Evolutionary conservation across 2,113 vertebrate genomes (phyloP).

Genomic region (Columba livia): DNA sequence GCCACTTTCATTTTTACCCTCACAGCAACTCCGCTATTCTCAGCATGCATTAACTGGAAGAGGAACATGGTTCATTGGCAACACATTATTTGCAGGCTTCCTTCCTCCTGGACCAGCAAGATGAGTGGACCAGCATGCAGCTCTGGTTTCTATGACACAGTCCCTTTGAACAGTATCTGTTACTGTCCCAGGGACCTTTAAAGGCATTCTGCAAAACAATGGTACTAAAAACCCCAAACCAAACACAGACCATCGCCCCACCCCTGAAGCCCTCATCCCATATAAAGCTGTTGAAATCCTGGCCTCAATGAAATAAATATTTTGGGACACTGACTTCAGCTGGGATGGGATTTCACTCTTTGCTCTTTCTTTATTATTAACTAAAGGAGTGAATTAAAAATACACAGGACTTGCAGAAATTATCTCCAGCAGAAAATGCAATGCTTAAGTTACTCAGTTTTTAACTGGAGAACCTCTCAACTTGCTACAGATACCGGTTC

Average conservation of each 20-base stretch:
- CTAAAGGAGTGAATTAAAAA: constrained; percentile 11
- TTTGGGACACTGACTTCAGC: not conserved
- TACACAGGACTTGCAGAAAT: not conserved
- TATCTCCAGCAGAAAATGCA: not conserved
- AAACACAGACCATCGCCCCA: not conserved
- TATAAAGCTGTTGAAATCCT: not conserved
- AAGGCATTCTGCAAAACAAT: not conserved
- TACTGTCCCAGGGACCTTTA: not conserved
- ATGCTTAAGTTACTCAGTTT: not conserved
- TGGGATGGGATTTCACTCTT: not conserved
- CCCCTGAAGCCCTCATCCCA: not conserved
- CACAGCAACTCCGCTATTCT: not conserved
- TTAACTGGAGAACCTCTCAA: not conserved
- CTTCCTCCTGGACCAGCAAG: not conserved
- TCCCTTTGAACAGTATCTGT: not conserved
- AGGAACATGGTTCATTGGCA: not conserved
- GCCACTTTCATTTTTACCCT: not conserved
- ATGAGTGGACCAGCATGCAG: not conserved
- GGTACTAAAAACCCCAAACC: not conserved
- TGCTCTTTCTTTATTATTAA: not conserved
- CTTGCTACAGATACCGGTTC: not conserved
- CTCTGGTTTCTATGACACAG: not conserved
- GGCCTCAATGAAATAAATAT: not conserved
- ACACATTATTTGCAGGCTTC: not conserved
- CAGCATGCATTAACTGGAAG: not conserved